These are phyloP conservation scores for Glaucomys volans DNA, from an alignment of 2,113 vertebrate species.

Conservation along the genomic window DNA sequence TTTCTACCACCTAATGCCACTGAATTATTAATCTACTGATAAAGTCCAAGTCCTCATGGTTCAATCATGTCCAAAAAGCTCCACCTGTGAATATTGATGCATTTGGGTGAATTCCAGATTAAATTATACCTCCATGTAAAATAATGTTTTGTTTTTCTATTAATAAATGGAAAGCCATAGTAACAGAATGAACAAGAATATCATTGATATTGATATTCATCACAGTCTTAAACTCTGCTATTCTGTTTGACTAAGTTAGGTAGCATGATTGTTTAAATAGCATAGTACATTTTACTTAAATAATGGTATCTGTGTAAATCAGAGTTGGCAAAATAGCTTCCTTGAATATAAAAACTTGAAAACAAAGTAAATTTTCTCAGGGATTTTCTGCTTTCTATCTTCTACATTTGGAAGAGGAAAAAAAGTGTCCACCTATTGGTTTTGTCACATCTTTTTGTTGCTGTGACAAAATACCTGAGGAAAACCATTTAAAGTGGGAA, in stretches of 20 bases:
- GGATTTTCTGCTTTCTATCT: neutral
- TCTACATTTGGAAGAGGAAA: neutral
- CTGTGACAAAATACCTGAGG: no score
- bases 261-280: neutral
- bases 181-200: neutral
- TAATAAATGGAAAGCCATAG: neutral
- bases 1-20: neutral
- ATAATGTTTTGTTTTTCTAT: neutral
- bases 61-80: neutral
- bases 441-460: no score
- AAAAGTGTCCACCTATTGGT: accelerated
- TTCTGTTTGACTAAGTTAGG: neutral
- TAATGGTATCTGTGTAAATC: neutral
- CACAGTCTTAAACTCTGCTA: neutral
- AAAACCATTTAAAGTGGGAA: no score
- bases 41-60: neutral
- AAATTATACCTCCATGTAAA: no score
- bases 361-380: neutral
- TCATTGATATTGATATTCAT: neutral
- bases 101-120: neutral
- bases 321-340: neutral
- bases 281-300: neutral
- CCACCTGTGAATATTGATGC: neutral
- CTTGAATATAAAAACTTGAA: neutral
- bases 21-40: neutral